These are phyloP conservation scores for Danio choprae DNA, from an alignment of 2,797 vertebrate species.

Conservation along the genomic window DNA sequence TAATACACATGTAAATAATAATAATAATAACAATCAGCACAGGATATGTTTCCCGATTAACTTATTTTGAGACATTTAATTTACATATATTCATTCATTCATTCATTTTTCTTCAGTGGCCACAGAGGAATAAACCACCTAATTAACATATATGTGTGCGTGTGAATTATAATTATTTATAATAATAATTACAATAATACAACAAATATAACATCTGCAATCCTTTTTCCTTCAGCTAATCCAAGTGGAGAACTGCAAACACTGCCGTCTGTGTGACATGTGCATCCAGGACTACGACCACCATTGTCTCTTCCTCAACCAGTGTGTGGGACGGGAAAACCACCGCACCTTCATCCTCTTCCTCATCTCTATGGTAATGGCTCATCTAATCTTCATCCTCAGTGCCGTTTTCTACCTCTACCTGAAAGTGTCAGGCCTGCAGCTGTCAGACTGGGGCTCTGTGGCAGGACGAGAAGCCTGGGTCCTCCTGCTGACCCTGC, in stretches of 20 bases:
- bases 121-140: too few species aligned
- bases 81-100: not conserved
- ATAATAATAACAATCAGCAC: not conserved
- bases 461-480: constrained; percentile 75
- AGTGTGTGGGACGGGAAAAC: constrained; percentile 78
- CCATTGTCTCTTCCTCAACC: constrained; percentile 85
- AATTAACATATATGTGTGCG: too few species aligned
- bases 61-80: not conserved
- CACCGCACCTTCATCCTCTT: constrained; percentile 81
- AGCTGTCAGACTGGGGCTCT: constrained; percentile 58
- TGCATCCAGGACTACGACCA: constrained; percentile 84
- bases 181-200: too few species aligned
- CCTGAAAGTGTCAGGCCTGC: constrained; percentile 45
- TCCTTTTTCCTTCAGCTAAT: constrained; percentile 70
- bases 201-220: not conserved
- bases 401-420: constrained; percentile 71
- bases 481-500: constrained; percentile 73
- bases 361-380: constrained; percentile 74
- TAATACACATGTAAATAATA: not conserved
- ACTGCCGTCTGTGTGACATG: constrained; percentile 82
- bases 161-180: too few species aligned
- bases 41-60: not conserved
- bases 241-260: constrained; percentile 78
- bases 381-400: constrained; percentile 77
- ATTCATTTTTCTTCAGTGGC: not conserved